These are phyloP conservation scores for Sinotaia quadrata DNA, from an alignment of 2,888 invertebrate genomes.

Conservation along the genomic window DNA sequence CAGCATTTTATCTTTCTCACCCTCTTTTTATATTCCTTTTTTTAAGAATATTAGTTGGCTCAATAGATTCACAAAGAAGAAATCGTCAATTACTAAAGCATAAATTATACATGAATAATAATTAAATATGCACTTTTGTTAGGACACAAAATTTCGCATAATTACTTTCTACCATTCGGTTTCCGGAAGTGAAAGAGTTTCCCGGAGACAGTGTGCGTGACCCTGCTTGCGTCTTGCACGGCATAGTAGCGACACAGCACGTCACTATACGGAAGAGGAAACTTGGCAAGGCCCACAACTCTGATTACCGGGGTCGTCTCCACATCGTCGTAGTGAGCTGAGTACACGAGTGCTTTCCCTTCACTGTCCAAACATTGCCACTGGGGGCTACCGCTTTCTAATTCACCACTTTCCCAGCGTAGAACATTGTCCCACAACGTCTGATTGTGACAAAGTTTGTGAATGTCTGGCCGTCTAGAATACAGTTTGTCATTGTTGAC, in stretches of 20 bases:
- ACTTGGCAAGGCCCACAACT: slow-evolving; percentile 5
- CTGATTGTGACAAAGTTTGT: no score
- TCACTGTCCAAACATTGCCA: slow-evolving; percentile 21
- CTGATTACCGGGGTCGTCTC: neutral
- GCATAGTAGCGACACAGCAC: slow-evolving; percentile 5
- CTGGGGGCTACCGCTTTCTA: neutral
- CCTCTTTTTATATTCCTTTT: no score
- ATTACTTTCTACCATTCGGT: neutral
- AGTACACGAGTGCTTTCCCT: slow-evolving; percentile 1
- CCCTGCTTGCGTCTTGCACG: neutral
- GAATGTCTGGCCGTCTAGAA: no score
- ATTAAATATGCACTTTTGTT: no score
- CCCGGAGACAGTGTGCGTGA: slow-evolving; percentile 1
- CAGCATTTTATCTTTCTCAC: no score
- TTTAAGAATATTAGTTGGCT: no score
- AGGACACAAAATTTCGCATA: neutral
- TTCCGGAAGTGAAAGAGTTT: slow-evolving; percentile 9
- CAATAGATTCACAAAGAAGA: no score
- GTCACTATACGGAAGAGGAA: neutral
- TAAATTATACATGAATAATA: no score
- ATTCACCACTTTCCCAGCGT: neutral
- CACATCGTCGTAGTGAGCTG: slow-evolving; percentile 14
- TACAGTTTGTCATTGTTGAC: no score
- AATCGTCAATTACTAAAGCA: no score
- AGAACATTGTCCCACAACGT: neutral